phyloP scores from a whole-genome alignment of 2,888 invertebrate species.

The Drosophila neonasuta region DNA sequence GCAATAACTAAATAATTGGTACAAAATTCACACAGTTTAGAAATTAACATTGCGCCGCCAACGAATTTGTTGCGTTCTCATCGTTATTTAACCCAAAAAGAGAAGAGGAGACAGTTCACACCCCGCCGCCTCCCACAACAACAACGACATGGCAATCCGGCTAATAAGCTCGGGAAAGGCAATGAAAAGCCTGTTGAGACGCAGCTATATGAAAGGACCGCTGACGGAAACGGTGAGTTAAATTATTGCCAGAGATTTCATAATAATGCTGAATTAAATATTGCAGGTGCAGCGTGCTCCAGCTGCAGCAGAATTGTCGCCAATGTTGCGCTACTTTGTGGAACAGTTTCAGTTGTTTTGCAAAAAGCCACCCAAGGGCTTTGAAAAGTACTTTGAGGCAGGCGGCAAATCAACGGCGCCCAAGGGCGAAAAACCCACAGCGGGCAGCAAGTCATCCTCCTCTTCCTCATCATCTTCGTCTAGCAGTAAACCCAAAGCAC shows the following conservation, averaged over 20 bases:
- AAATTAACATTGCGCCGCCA: conserved; percentile 32
- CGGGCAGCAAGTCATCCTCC: conserved; percentile 76
- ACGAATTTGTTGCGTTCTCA: conserved; percentile 36
- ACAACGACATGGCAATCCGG: conserved; percentile 85
- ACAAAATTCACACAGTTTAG: conserved; percentile 43
- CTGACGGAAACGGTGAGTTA: conserved; percentile 55
- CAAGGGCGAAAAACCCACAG: conserved; percentile 34
- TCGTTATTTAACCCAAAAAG: conserved; percentile 70
- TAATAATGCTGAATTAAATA: not conserved
- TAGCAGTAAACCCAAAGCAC: conserved; percentile 56
- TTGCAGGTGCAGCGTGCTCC: not conserved
- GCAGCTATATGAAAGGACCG: conserved; percentile 81
- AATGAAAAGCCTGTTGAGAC: conserved; percentile 83
- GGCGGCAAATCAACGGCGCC: conserved; percentile 78
- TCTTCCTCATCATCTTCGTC: conserved; percentile 75
- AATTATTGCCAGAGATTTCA: too few relatives aligned
- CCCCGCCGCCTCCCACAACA: conserved; percentile 23
- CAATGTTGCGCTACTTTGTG: conserved; percentile 73
- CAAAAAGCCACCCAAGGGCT: conserved; percentile 94
- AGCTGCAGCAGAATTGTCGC: conserved; percentile 63
- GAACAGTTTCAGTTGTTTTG: conserved; percentile 84
- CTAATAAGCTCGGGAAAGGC: conserved; percentile 84
- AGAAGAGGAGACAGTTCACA: conserved; percentile 11
- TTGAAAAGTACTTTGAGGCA: conserved; percentile 94
- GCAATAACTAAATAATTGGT: conserved; percentile 27